phyloP scores from a whole-genome alignment of 2,113 vertebrate genomes.

The Antennarius striatus region DNA sequence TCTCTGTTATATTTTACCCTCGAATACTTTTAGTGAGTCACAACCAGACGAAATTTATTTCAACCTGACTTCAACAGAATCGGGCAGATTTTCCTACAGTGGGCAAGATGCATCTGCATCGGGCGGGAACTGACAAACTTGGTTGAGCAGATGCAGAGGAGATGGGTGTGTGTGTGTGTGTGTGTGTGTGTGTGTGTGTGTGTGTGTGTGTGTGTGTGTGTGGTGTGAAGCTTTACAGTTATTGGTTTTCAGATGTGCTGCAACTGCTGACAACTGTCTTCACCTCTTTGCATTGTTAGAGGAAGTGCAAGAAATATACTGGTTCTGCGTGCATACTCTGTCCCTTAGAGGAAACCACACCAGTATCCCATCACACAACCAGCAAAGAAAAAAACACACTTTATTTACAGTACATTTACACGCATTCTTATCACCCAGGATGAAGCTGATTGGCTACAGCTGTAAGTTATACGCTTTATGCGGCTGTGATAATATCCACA shows the following conservation, averaged over 20 bases:
- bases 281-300: constrained; percentile 7
- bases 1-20: too few species aligned
- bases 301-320: constrained; percentile 32
- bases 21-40: background rate
- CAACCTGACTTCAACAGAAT: background rate
- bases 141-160: constrained; percentile 9
- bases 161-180: too few species aligned
- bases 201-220: background rate
- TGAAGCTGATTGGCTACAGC: too few species aligned
- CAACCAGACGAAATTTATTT: too few species aligned
- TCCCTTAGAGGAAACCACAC: background rate
- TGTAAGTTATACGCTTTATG: too few species aligned
- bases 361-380: background rate
- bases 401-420: constrained; percentile 29
- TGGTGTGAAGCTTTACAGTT: constrained; percentile 25
- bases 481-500: too few species aligned
- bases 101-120: background rate
- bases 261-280: constrained; percentile 35
- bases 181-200: too few species aligned
- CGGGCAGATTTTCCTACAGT: constrained; percentile 11
- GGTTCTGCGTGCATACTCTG: constrained; percentile 10
- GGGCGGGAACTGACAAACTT: background rate
- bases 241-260: constrained; percentile 3
- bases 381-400: background rate
- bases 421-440: background rate